Evolutionary conservation across 2,888 invertebrate species (phyloP), one percentile per base, ranked within the genome.

Genomic region (Lobophora halterata): DNA sequence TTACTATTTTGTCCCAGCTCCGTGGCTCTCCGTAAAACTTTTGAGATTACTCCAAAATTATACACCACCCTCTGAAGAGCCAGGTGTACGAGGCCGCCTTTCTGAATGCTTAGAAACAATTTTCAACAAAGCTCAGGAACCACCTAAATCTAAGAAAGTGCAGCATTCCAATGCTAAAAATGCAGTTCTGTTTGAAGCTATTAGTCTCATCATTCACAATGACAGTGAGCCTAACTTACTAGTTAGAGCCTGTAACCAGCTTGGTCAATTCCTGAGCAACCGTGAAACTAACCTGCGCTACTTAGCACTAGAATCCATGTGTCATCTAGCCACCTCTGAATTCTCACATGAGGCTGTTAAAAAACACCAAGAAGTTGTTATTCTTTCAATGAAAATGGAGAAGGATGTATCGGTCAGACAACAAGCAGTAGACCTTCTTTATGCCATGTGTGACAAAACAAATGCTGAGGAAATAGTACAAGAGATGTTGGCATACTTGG

Each of bases 111-210:
- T 99, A 63, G 99, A 99, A 85, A 98, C 98, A 9, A 98, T 99
- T 70, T 90, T 99, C 64, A 98, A 98, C 79, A 99, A 98, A 89
- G 99, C 99, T 9, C 98, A 99, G 82, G 99, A 99, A 82, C 98
- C 99, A 54, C 99, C 99, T 13, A 98, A 98, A 85, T 99, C 99
- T 28, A 99, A 99, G 88, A 99, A 99, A 88, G 99, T 99, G 13
- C 99, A 99, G 88, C 99, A 99, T 86, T 98, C 99, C 28, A 99
- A 99, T 89, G 99, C 99, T 40, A 99, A 99, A 85, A 99, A 99
- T 89, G 98, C 99, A 31, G 99, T 99, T 12, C 89, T 99, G 9
- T 99, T 99, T 89, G 99, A 99, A 89, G 99, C 99, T 25, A 99
- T 99, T 73, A 98, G 98, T 88, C 91, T 99, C 55, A 99, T 99